Evolutionary conservation across 2,888 invertebrate genomes (phyloP).

Genomic region (Charanyca ferruginea): DNA sequence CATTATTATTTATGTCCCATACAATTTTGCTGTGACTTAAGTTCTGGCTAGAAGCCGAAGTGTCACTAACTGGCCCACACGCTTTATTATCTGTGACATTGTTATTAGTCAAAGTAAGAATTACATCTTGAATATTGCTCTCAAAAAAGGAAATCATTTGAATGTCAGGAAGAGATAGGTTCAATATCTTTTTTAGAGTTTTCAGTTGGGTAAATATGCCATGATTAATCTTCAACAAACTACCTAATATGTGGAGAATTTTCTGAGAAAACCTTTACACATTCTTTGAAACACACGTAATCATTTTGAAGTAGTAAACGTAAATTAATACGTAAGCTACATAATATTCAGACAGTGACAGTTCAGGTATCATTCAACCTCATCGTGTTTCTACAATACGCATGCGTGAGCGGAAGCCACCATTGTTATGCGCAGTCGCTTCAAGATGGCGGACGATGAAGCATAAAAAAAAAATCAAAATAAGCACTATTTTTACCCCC

Average conservation of each 20-base stretch:
- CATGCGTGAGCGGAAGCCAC: slow-evolving; percentile 53
- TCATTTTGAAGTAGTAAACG: slow-evolving; percentile 6
- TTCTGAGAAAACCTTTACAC: neutral
- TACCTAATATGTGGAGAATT: neutral
- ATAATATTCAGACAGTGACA: slow-evolving; percentile 29
- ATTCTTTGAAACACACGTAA: slow-evolving; percentile 14
- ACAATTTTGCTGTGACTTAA: slow-evolving; percentile 31
- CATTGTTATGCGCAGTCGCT: slow-evolving; percentile 59
- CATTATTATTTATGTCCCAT: slow-evolving; percentile 32
- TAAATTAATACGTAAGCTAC: slow-evolving; percentile 3
- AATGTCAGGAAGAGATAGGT: neutral
- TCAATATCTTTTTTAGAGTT: neutral
- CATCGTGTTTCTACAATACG: slow-evolving; percentile 53
- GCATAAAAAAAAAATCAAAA: slow-evolving; percentile 52
- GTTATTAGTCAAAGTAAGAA: slow-evolving; percentile 40
- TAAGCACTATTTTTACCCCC: slow-evolving; percentile 41
- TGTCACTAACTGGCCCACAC: slow-evolving; percentile 45
- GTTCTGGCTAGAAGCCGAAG: slow-evolving; percentile 49
- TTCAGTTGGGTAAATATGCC: neutral
- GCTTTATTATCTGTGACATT: slow-evolving; percentile 31
- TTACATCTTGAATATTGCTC: slow-evolving; percentile 7
- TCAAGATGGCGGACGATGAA: slow-evolving; percentile 50
- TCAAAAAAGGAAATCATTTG: slow-evolving; percentile 16
- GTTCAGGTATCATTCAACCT: slow-evolving; percentile 38
- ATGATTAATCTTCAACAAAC: neutral